Conservation (phyloP, 2,888 invertebrate genomes). For the Pammene aurita region DNA sequence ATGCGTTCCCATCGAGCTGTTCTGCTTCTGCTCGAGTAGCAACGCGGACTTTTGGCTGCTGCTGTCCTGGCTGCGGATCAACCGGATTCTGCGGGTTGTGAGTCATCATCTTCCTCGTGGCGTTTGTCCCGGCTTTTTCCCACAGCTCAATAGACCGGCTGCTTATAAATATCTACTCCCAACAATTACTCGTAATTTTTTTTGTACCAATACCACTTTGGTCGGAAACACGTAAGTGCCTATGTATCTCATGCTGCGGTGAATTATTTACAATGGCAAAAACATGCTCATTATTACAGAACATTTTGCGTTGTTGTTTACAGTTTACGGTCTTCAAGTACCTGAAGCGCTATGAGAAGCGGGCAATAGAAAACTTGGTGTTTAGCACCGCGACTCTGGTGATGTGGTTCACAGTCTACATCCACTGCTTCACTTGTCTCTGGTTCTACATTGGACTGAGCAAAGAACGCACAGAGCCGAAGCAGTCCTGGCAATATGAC, state of each 20-base stretch:
- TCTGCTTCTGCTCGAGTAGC: conserved; percentile 42
- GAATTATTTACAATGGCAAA: too few species aligned
- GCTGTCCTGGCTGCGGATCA: conserved; percentile 66
- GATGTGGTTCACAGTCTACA: conserved; percentile 68
- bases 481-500: conserved; percentile 63
- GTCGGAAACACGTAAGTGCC: too few species aligned
- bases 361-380: conserved; percentile 60
- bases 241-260: too few species aligned
- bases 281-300: too few species aligned
- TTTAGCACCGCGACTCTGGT: conserved; percentile 57
- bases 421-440: conserved; percentile 62
- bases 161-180: too few species aligned
- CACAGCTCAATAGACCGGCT: too few species aligned
- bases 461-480: conserved; percentile 52
- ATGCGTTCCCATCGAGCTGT: conserved; percentile 61
- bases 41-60: conserved; percentile 48
- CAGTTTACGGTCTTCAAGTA: conserved; percentile 65
- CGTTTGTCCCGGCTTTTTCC: too few species aligned
- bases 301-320: too few species aligned
- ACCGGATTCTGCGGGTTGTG: conserved; percentile 59
- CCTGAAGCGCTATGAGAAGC: conserved; percentile 56
- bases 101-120: too few species aligned
- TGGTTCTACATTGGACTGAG: conserved; percentile 66
- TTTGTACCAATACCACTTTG: too few species aligned
- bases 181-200: too few species aligned